Evolutionary conservation across 92 coral and sea anemone genomes (phyloP).

Genomic region (Desmophyllum pertusum): DNA sequence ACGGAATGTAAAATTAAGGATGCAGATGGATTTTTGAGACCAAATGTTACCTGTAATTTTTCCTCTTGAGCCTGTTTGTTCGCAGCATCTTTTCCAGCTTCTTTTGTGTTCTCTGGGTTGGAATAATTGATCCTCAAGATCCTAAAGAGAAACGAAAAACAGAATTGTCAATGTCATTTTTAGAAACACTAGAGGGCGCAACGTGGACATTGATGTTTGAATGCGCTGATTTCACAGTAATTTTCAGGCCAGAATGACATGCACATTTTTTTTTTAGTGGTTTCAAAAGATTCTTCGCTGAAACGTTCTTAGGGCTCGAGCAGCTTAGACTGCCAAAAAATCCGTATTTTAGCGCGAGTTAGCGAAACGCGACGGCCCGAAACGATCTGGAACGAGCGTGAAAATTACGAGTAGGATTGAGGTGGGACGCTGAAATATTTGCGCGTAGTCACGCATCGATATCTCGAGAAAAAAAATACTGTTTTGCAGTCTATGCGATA

Average conservation of each 20-base stretch:
- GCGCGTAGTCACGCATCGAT: too few species aligned
- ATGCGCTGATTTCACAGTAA: background rate
- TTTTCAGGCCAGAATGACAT: too few species aligned
- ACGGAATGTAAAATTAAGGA: background rate
- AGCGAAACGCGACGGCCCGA: too few species aligned
- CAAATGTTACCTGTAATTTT: constrained; percentile 60
- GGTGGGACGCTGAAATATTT: too few species aligned
- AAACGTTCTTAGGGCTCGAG: too few species aligned
- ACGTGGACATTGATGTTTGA: too few species aligned
- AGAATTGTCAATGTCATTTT: too few species aligned
- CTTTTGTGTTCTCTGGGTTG: constrained; percentile 74
- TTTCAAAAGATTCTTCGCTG: background rate
- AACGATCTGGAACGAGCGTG: too few species aligned
- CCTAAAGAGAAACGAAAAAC: constrained; percentile 39
- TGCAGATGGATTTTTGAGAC: background rate
- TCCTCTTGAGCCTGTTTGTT: constrained; percentile 60
- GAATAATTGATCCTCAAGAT: constrained; percentile 80
- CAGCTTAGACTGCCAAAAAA: too few species aligned
- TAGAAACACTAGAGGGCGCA: too few species aligned
- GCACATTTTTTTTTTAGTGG: background rate
- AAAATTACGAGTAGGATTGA: too few species aligned
- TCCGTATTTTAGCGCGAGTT: background rate
- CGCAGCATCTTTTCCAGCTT: constrained; percentile 71
- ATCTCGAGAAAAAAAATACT: too few species aligned
- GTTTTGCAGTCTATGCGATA: background rate